Conservation (phyloP, 2,888 invertebrate species). For the Neria commutata region DNA sequence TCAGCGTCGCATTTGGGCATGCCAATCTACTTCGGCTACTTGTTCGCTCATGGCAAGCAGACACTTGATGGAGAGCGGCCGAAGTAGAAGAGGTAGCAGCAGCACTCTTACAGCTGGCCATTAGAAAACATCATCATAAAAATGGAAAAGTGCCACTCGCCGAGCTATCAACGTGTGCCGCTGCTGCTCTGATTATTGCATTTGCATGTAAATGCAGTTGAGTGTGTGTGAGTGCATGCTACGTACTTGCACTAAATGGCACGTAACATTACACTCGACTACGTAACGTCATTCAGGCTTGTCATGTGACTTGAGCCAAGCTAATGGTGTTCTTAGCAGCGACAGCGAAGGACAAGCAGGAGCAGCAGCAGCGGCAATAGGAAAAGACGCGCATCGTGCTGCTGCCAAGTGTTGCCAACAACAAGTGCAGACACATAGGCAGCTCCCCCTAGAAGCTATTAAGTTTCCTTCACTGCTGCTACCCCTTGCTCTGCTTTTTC, state of each 20-base stretch:
- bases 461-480: background rate
- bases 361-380: too few species aligned
- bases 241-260: background rate
- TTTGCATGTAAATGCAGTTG: background rate
- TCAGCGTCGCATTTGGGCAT: background rate
- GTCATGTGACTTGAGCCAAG: constrained; percentile 33
- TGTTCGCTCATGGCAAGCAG: background rate
- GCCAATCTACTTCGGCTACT: background rate
- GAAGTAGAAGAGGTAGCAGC: background rate
- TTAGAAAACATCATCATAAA: background rate
- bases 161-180: background rate
- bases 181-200: constrained; percentile 1
- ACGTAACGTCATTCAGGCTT: constrained; percentile 30
- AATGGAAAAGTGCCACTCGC: background rate
- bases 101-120: background rate
- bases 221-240: background rate
- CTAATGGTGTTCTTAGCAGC: constrained; percentile 18
- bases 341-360: background rate
- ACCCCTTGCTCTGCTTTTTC: too few species aligned
- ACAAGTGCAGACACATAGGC: too few species aligned
- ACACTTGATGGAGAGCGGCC: background rate
- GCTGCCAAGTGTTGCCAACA: background rate
- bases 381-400: background rate
- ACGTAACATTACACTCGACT: background rate
- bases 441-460: background rate